Evolutionary conservation across 1,140 invertebrate genomes (phyloP).

Genomic region (Eueides isabella): DNA sequence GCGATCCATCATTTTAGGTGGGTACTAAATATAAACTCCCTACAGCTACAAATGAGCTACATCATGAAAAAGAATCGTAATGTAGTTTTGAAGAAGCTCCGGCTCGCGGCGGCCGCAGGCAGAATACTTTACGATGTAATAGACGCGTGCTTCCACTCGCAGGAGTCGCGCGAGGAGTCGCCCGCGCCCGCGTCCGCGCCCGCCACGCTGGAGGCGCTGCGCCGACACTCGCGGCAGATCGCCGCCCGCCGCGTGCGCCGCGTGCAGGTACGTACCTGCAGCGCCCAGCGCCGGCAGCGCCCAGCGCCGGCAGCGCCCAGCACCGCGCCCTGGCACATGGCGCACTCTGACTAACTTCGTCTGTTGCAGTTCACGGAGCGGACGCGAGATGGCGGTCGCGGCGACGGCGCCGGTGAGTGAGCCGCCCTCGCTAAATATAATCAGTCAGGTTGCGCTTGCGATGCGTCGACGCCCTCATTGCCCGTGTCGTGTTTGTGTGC

Average conservation of each 20-base stretch:
- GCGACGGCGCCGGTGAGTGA: constrained; percentile 63
- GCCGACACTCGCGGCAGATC: constrained; percentile 87
- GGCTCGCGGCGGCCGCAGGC: background rate
- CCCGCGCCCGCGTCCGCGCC: constrained; percentile 33
- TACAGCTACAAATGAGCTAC: background rate
- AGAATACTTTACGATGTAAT: constrained; percentile 39
- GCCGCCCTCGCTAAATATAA: constrained; percentile 50
- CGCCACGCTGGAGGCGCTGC: constrained; percentile 85
- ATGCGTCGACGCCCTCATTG: constrained; percentile 39
- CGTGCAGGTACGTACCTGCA: constrained; percentile 83
- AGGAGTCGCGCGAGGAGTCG: constrained; percentile 32
- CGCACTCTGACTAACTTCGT: background rate
- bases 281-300: constrained; percentile 1
- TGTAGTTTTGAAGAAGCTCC: constrained; percentile 19
- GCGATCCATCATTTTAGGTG: constrained; percentile 37
- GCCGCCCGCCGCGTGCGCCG: constrained; percentile 86
- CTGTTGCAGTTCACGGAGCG: constrained; percentile 71
- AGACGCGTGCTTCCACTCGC: constrained; percentile 51
- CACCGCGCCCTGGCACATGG: background rate
- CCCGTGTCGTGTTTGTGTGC: constrained; percentile 47
- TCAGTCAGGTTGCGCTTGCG: constrained; percentile 41
- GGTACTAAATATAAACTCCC: constrained; percentile 36
- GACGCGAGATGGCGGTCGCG: constrained; percentile 62
- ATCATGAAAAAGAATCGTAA: constrained; percentile 37
- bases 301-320: background rate